Evolutionary conservation across 2,113 vertebrate genomes (phyloP).

Genomic region (Genyomyrus donnyi): DNA sequence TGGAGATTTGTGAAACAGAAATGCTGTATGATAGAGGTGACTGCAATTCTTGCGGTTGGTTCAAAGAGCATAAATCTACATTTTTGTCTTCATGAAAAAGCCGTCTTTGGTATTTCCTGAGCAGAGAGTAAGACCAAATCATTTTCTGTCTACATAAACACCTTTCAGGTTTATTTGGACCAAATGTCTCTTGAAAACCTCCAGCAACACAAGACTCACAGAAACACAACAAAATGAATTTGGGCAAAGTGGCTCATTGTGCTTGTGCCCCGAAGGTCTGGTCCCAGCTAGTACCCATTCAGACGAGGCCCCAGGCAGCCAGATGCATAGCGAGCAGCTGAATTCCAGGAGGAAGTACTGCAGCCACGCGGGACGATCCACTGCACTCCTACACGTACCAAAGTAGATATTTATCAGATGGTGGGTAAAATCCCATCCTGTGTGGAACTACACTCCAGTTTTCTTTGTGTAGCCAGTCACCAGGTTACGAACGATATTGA

Average conservation of each 20-base stretch:
- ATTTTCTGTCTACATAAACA: not conserved
- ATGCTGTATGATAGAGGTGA: not conserved
- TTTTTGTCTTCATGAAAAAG: not conserved
- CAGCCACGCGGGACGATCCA: not conserved
- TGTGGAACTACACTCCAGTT: not conserved
- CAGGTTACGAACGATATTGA: not conserved
- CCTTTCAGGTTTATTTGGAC: slow-evolving; percentile 16
- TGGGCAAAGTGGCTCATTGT: not conserved
- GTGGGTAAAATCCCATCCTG: not conserved
- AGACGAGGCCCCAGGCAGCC: not conserved
- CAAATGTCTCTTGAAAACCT: slow-evolving; percentile 13
- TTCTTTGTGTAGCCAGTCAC: not conserved
- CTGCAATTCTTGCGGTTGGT: not conserved
- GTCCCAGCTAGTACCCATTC: not conserved
- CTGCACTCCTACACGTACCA: not conserved
- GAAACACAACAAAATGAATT: not conserved
- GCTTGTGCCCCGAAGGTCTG: not conserved
- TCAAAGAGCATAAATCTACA: slow-evolving; percentile 8
- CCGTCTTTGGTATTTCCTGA: not conserved
- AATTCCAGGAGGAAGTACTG: not conserved
- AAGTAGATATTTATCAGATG: not conserved
- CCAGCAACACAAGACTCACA: not conserved
- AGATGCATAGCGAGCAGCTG: not conserved
- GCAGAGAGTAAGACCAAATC: not conserved
- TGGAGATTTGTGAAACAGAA: not conserved